Conservation (phyloP, 2,113 vertebrate genomes). For the Tragelaphus buxtoni region DNA sequence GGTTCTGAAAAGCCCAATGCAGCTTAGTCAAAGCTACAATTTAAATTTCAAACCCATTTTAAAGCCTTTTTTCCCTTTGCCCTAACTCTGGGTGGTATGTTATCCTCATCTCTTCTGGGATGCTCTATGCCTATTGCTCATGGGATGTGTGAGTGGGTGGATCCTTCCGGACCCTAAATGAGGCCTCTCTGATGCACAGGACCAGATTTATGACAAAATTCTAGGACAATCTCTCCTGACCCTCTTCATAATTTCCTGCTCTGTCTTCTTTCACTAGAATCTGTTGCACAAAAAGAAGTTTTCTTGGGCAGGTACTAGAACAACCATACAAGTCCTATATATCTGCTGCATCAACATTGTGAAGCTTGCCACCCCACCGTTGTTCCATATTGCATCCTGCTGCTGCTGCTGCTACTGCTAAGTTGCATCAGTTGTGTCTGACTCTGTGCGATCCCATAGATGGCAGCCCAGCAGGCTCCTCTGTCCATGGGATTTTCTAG, state of each 20-base stretch:
- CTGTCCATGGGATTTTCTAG: too few relatives aligned
- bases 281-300: not conserved
- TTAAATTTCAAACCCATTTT: not conserved
- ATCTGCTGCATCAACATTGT: not conserved
- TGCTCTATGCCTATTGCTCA: not conserved
- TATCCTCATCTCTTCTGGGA: not conserved
- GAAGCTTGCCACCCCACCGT: rapidly evolving
- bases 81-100: not conserved
- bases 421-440: rapidly evolving
- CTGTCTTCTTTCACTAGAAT: not conserved
- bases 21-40: not conserved
- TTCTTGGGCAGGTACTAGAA: not conserved
- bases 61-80: not conserved
- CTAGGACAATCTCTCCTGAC: not conserved
- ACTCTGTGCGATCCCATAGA: too few relatives aligned
- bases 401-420: too few relatives aligned
- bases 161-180: not conserved
- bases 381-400: not conserved
- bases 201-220: not conserved
- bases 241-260: not conserved
- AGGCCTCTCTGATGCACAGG: not conserved
- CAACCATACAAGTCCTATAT: not conserved
- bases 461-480: too few relatives aligned
- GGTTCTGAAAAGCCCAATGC: not conserved
- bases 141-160: not conserved